Conservation (phyloP, 53 echinoderm and acorn worm genomes). For the Holothuria leucospilota region DNA sequence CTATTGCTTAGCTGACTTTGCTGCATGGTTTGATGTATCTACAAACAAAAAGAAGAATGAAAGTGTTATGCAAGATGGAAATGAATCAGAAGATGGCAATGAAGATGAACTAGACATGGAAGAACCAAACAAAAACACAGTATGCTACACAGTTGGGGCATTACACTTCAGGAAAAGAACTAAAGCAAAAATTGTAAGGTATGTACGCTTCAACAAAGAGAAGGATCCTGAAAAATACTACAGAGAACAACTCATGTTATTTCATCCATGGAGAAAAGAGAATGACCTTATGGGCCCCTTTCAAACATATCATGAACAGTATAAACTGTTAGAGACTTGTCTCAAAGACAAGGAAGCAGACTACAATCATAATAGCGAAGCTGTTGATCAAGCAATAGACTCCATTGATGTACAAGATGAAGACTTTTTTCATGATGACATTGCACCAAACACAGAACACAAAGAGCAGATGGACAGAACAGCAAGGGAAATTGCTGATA, state of each 20-base stretch:
- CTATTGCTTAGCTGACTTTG: conserved; percentile 65
- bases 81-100: conserved; percentile 34
- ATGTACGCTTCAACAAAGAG: background rate
- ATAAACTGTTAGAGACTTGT: background rate
- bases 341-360: background rate
- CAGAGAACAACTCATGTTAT: background rate
- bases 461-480: background rate
- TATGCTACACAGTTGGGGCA: background rate
- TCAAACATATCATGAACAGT: background rate
- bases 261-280: no score
- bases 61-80: background rate
- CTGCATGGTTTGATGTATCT: conserved; percentile 51
- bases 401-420: background rate
- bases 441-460: conserved; percentile 31
- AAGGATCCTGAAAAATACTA: background rate
- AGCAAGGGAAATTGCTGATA: background rate
- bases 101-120: conserved; percentile 3
- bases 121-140: background rate
- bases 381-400: no score
- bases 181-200: background rate
- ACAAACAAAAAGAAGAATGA: background rate
- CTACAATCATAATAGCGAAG: no score
- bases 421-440: background rate
- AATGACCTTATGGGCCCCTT: background rate
- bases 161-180: background rate